Base-by-base conservation (phyloP, 2,888 invertebrate species). In the Lathronympha strigana region DNA sequence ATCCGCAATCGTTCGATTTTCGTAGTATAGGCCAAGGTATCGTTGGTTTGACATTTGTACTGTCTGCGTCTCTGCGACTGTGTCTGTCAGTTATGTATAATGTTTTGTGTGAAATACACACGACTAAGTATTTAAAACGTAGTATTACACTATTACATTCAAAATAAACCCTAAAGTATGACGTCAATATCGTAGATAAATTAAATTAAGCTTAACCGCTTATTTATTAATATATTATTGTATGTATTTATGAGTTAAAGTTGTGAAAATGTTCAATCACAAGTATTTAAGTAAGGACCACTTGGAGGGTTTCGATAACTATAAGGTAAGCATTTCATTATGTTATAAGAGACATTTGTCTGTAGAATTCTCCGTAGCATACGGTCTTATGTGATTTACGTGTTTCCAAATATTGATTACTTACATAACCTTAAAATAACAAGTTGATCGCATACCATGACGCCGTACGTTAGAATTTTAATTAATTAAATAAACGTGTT, bases 241-340 rank as follows among this genome's bases (percentile, higher is more conserved):
- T 33, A 25, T 21, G 51, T 50, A 43, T 61, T 67, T 55, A 40
- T 70, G 69, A 70, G 70, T 71, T 63, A 71, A 77, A 76, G 70
- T 69, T 69, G 71, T 72, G 68, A 88, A 82, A 82, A 91, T 92
- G 90, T 86, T 95, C 82, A 94, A 95, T 82, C 93, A 94, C 76
- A 94, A 96, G 85, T 98, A 98, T 90, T 93, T 99, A 71, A 93
- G 94, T 61, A 93, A 94, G 72, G 96, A 97, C 76, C 97, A 98
- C 82, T 94, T 99, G 67, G 94, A 95, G 82, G 99, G 98, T 72
- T 99, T 99, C 91, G 97, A 98, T 90, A 96, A 96, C 86, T 99
- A 98, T 84, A 98, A 98, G 95, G 98, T 91, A 84, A 71, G 36
- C 53, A 54, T 61, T 70, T 23, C 43, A 43, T 33, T 47, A 19